phyloP scores from a whole-genome alignment of 2,888 invertebrate species.

The Pterostichus madidus region DNA sequence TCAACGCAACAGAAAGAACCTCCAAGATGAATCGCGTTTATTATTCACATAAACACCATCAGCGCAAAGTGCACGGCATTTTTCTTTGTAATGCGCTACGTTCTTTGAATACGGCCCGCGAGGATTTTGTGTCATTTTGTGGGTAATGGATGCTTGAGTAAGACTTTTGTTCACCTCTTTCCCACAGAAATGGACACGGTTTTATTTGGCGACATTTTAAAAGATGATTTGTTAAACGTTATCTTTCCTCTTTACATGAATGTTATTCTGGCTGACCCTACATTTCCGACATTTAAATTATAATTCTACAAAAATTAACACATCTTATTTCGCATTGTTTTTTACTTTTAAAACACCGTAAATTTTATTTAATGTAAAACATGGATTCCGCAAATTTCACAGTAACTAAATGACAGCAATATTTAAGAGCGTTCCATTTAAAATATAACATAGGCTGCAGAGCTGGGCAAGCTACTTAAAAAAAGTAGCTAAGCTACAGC shows the following conservation, averaged over 20 bases:
- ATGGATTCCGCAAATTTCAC: too few relatives aligned
- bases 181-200: slow-evolving; percentile 30
- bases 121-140: slow-evolving; percentile 51
- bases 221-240: slow-evolving; percentile 47
- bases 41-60: slow-evolving; percentile 65
- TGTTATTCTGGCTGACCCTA: background rate
- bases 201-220: slow-evolving; percentile 45
- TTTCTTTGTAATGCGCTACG: slow-evolving; percentile 59
- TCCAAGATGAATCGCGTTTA: slow-evolving; percentile 62
- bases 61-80: slow-evolving; percentile 53
- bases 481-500: too few relatives aligned
- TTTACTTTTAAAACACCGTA: too few relatives aligned
- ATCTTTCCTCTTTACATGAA: background rate
- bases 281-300: slow-evolving; percentile 9
- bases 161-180: slow-evolving; percentile 46
- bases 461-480: too few relatives aligned
- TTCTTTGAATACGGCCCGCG: slow-evolving; percentile 44
- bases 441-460: too few relatives aligned
- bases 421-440: too few relatives aligned
- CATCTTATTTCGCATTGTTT: too few relatives aligned
- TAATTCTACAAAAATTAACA: too few relatives aligned
- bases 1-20: slow-evolving; percentile 63
- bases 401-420: too few relatives aligned
- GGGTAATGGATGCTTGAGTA: slow-evolving; percentile 47
- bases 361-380: too few relatives aligned